Conservation (phyloP, 1,140 invertebrate genomes). For the Chrysomallon squamiferum region DNA sequence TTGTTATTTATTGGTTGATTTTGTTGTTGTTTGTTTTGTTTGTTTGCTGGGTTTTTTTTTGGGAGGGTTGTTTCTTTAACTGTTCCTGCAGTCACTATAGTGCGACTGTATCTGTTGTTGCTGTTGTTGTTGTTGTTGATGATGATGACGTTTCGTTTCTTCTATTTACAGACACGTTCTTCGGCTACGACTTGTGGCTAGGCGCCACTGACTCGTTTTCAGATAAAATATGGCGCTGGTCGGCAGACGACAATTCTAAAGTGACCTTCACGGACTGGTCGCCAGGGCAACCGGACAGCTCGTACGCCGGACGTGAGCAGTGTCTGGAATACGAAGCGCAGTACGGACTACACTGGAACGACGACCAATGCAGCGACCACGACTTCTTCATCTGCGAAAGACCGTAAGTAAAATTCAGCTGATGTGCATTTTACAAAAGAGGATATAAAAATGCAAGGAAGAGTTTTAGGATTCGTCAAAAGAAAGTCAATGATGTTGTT, state of each 20-base stretch:
- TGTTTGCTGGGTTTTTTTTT: no score
- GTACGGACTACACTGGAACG: neutral
- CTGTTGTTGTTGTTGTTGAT: no score
- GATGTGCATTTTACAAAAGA: no score
- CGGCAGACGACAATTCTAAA: neutral
- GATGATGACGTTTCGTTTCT: no score
- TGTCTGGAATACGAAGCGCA: neutral
- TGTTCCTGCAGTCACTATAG: no score
- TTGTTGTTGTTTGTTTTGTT: no score
- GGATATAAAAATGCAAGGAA: no score
- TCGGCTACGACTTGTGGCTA: slow-evolving; percentile 1
- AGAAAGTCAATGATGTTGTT: no score
- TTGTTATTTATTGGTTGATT: no score
- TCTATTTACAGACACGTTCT: neutral
- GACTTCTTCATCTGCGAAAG: slow-evolving; percentile 1
- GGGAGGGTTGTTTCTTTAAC: no score
- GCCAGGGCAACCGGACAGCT: slow-evolving; percentile 1
- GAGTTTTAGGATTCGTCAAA: no score
- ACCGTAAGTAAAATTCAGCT: neutral
- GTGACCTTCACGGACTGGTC: slow-evolving; percentile 2
- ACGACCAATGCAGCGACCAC: slow-evolving; percentile 2
- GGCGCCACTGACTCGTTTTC: neutral
- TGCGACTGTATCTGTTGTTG: no score
- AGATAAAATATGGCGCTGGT: slow-evolving; percentile 1
- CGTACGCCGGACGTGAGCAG: neutral